phyloP scores from a whole-genome alignment of 2,113 vertebrate species.

The Spermophilus dauricus region DNA sequence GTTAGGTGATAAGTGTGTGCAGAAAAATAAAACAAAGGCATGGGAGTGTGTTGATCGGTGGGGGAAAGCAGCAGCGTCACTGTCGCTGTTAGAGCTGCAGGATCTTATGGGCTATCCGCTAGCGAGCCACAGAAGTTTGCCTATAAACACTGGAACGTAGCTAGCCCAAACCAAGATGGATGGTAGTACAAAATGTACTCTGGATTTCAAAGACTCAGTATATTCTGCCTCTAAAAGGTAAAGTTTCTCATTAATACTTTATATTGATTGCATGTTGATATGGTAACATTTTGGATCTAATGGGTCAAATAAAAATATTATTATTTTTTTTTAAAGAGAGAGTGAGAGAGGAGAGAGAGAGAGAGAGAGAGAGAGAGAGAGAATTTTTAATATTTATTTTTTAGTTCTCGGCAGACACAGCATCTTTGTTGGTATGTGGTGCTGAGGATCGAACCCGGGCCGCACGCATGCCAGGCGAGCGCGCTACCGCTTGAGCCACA shows the following conservation, averaged over 20 bases:
- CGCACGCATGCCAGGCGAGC: no score
- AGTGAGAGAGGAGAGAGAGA: no score
- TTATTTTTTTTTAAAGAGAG: background rate
- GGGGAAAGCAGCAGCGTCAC: background rate
- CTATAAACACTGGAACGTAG: background rate
- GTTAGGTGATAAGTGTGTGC: background rate
- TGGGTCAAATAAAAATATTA: conserved; percentile 9
- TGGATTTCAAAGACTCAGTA: background rate
- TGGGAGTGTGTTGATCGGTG: background rate
- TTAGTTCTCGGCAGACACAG: no score
- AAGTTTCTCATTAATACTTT: background rate
- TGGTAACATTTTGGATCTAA: background rate
- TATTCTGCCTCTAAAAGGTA: background rate
- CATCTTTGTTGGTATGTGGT: no score
- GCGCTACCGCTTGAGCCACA: no score
- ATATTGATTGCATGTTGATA: background rate
- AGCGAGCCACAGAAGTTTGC: background rate
- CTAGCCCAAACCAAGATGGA: background rate
- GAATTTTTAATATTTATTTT: no score
- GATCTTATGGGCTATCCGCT: fast-evolving
- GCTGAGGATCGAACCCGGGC: no score
- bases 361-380: no score
- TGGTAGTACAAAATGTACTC: background rate
- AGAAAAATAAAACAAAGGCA: background rate
- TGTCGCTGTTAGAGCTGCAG: fast-evolving